Evolutionary conservation across 1,140 invertebrate species (phyloP).

Genomic region (Episyrphus balteatus): DNA sequence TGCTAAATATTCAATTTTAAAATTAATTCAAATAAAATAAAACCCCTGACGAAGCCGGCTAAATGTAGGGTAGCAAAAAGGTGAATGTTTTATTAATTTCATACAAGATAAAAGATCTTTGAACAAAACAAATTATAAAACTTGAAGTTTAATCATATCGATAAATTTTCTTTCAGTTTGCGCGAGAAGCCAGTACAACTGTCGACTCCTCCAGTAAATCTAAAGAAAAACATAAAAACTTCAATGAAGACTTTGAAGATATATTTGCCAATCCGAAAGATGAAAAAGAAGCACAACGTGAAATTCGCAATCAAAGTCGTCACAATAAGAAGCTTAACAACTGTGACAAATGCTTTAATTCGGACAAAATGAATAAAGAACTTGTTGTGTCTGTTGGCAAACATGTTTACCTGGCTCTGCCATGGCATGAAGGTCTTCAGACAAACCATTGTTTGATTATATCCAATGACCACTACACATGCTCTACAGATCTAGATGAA

Average conservation of each 20-base stretch:
- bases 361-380: constrained; percentile 69
- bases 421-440: constrained; percentile 66
- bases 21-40: no score
- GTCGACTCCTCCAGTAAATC: constrained; percentile 72
- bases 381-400: constrained; percentile 72
- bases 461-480: constrained; percentile 68
- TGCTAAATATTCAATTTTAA: no score
- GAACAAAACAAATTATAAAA: no score
- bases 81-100: no score
- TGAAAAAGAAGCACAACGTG: constrained; percentile 50
- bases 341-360: constrained; percentile 76
- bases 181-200: constrained; percentile 75
- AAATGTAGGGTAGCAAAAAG: no score
- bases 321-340: constrained; percentile 60
- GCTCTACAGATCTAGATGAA: constrained; percentile 77
- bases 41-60: no score
- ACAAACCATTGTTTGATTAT: constrained; percentile 79
- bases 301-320: constrained; percentile 61
- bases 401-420: constrained; percentile 73
- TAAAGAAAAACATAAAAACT: constrained; percentile 53
- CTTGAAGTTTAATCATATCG: constrained; percentile 2
- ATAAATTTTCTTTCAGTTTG: constrained; percentile 53
- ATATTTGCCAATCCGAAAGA: constrained; percentile 53
- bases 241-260: constrained; percentile 74
- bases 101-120: no score